Evolutionary conservation across 2,797 vertebrate species (phyloP).

Genomic region (Catamblyrhynchus diadema): DNA sequence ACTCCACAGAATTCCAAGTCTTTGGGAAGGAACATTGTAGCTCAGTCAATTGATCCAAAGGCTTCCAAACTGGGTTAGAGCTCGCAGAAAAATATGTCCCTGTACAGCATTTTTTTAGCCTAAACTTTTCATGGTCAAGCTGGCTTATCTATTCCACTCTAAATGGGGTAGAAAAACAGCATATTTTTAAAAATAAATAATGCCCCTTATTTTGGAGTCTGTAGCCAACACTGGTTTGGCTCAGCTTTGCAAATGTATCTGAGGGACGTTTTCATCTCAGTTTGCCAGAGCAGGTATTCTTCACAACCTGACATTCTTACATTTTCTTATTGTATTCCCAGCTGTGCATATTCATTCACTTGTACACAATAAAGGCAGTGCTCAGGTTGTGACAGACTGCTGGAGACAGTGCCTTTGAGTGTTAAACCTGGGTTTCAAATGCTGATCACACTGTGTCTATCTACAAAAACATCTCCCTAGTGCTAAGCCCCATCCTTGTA

Average conservation of each 20-base stretch:
- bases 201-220: not conserved
- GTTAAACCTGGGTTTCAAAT: not conserved
- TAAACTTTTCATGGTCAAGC: not conserved
- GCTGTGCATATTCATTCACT: not conserved
- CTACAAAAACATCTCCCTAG: not conserved
- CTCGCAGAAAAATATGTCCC: not conserved
- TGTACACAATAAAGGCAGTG: not conserved
- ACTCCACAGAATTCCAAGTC: not conserved
- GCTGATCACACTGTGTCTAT: not conserved
- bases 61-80: not conserved
- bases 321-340: not conserved
- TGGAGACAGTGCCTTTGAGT: not conserved
- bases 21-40: not conserved
- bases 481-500: not conserved
- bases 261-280: not conserved
- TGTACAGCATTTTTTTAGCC: not conserved
- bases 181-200: not conserved
- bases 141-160: not conserved
- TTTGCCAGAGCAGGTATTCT: not conserved
- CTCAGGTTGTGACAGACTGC: not conserved
- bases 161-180: not conserved
- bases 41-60: not conserved
- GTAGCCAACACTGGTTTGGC: not conserved
- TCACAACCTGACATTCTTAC: not conserved
- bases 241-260: not conserved